Evolutionary conservation across 2,113 vertebrate species (phyloP), one percentile per base, ranked within the genome.

Genomic region (Eurypyga helias): DNA sequence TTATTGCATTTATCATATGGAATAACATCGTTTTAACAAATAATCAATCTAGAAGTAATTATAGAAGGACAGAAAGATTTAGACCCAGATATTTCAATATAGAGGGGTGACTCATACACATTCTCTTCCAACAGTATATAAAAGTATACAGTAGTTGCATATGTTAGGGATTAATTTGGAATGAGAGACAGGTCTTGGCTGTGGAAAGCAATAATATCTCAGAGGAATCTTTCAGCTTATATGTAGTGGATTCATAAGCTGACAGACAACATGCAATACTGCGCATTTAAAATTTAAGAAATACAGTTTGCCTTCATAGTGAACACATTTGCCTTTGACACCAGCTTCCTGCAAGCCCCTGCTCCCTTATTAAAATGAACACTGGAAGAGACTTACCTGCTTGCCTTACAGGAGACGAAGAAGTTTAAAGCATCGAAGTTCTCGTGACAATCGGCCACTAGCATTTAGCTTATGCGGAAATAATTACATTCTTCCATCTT

Each of bases 401-500:
- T 54, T 75, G 34, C 57, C 79, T 93, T 60, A 38, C 29, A 65
- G 66, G 58, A 45, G 61, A 73, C 2, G 19, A 58, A 31, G 57
- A 75, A 95, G 91, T 97, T 96, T 91, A 91, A 95, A 93, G 67
- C 72, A 86, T 64, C 6, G 3, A 87, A 76, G 70, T 95, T 83
- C 80, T 88, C 4, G 0, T 48, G 67, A 67, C 31, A 52, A 33
- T 90, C 88, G 72, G 75, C 60, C 79, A 33, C 72, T 78, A 36
- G 18, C n/a, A 64, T 70, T 75, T 94, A 96, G 70, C 72, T 96
- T 95, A 85, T 3, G 6, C 43, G 52, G 58, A 97, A 97, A 93
- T 83, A 95, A 96, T 93, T 55, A 57, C 69, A 43, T 97, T 92
- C 87, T 95, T 91, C 72, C 71, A 67, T 87, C 90, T 93, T 96